These are phyloP conservation scores for Eilema sororculum DNA, from an alignment of 2,888 invertebrate genomes.

Conservation along the genomic window DNA sequence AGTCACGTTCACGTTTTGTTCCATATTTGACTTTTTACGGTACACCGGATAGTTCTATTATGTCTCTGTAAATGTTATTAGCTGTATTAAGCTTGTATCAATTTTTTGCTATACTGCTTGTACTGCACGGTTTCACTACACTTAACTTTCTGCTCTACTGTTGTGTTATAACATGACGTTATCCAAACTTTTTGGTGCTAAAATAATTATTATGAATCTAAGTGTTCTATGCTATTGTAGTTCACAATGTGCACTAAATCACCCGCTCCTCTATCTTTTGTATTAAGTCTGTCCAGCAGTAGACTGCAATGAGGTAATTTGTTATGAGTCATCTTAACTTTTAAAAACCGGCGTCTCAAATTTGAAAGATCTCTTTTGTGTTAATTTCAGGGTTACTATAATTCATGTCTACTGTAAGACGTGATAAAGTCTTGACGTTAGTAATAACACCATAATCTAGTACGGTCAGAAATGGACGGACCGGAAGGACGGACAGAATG, in stretches of 20 bases:
- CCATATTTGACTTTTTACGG: conserved; percentile 37
- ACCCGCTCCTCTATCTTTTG: not conserved
- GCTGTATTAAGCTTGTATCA: not conserved
- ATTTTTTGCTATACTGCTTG: not conserved
- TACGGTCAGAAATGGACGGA: conserved; percentile 26
- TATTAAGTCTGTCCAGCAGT: not conserved
- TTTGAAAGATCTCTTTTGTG: not conserved
- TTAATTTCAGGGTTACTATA: not conserved
- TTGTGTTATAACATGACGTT: too few species aligned
- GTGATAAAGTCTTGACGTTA: conserved; percentile 11
- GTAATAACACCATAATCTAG: conserved; percentile 25
- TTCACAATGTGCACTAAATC: too few species aligned
- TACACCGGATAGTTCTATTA: conserved; percentile 7
- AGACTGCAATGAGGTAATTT: not conserved
- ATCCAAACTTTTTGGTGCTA: too few species aligned
- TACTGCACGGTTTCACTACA: too few species aligned
- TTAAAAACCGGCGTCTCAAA: not conserved
- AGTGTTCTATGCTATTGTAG: too few species aligned
- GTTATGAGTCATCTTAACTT: not conserved
- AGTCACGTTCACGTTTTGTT: conserved; percentile 46
- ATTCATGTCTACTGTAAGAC: not conserved
- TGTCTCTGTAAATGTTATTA: not conserved
- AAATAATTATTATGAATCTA: too few species aligned
- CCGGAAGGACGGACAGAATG: conserved; percentile 21
- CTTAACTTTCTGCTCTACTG: too few species aligned